Percentiles rank a stretch among this genome's conserved stretches.
Conservation (phyloP, 1,140 invertebrate genomes). For the Atopsyche davidsoni region DNA sequence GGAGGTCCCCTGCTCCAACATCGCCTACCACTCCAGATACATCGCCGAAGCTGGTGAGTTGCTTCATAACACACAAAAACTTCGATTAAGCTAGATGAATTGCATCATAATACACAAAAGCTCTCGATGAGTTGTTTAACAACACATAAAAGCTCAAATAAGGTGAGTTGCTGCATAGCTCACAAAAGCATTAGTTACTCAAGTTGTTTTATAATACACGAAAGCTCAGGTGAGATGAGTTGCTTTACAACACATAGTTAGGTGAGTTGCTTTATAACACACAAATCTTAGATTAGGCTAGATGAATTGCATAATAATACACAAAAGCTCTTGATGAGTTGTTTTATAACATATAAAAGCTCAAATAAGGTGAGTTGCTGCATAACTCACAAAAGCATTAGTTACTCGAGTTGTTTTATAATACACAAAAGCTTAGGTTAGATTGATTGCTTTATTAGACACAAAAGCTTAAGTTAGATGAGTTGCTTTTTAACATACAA, state of each 20-base stretch:
- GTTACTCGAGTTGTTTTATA: too few relatives aligned
- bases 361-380: too few relatives aligned
- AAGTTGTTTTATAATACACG: too few relatives aligned
- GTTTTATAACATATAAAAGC: too few relatives aligned
- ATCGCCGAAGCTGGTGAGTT: slow-evolving; percentile 62
- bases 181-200: too few relatives aligned
- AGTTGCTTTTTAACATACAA: neutral
- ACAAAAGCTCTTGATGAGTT: slow-evolving; percentile 1
- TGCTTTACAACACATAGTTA: slow-evolving; percentile 71
- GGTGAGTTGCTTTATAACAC: slow-evolving; percentile 36
- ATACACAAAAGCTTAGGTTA: too few relatives aligned
- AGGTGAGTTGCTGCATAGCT: too few relatives aligned
- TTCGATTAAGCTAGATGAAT: neutral
- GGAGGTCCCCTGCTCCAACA: slow-evolving; percentile 72
- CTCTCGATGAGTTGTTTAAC: too few relatives aligned
- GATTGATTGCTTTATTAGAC: too few relatives aligned
- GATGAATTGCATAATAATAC: neutral
- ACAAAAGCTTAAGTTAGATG: slow-evolving; percentile 32
- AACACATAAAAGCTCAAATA: too few relatives aligned
- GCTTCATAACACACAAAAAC: slow-evolving; percentile 8
- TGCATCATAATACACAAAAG: neutral
- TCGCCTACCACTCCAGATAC: slow-evolving; percentile 80
- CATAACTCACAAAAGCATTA: too few relatives aligned
- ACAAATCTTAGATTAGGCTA: neutral
- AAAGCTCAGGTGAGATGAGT: too few relatives aligned